Percentiles rank a stretch among this genome's conserved stretches.
phyloP scores from a whole-genome alignment of 2,113 vertebrate genomes.

The Pipa parva region DNA sequence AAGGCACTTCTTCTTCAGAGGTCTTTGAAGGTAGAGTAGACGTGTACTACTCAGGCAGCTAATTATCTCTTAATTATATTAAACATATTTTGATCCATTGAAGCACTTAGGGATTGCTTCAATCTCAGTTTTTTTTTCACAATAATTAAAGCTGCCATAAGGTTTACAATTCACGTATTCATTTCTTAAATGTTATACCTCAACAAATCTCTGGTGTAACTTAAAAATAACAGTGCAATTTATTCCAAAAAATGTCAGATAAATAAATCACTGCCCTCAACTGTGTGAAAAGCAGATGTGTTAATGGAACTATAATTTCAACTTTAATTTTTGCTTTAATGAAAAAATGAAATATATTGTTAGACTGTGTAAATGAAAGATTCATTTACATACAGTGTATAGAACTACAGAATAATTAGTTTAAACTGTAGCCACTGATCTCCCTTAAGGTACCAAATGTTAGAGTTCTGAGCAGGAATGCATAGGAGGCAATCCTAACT shows the following conservation, averaged over 20 bases:
- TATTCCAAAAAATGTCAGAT: neutral
- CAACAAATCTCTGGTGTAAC: slow-evolving; percentile 8
- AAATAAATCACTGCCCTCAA: neutral
- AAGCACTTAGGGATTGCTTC: slow-evolving; percentile 38
- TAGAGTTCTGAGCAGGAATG: too few species aligned
- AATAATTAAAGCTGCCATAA: slow-evolving; percentile 35
- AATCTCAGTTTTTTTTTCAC: slow-evolving; percentile 17
- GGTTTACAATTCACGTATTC: slow-evolving; percentile 7
- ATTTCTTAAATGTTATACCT: slow-evolving; percentile 17
- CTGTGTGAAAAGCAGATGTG: neutral
- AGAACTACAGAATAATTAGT: too few species aligned
- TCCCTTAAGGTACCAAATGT: too few species aligned
- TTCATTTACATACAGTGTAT: too few species aligned
- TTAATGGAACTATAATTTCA: too few species aligned
- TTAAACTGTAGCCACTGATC: too few species aligned
- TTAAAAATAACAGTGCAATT: neutral
- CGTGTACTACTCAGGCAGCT: slow-evolving; percentile 34
- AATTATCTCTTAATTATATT: slow-evolving; percentile 42
- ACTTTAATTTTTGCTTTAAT: too few species aligned
- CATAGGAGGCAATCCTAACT: too few species aligned
- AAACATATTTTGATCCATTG: slow-evolving; percentile 40
- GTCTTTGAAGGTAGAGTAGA: slow-evolving; percentile 22
- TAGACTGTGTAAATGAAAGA: too few species aligned
- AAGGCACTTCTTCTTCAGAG: slow-evolving; percentile 29
- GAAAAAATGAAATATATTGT: too few species aligned